Evolutionary conservation across 2,888 invertebrate species (phyloP).

Genomic region (Crossocerus cetratus): DNA sequence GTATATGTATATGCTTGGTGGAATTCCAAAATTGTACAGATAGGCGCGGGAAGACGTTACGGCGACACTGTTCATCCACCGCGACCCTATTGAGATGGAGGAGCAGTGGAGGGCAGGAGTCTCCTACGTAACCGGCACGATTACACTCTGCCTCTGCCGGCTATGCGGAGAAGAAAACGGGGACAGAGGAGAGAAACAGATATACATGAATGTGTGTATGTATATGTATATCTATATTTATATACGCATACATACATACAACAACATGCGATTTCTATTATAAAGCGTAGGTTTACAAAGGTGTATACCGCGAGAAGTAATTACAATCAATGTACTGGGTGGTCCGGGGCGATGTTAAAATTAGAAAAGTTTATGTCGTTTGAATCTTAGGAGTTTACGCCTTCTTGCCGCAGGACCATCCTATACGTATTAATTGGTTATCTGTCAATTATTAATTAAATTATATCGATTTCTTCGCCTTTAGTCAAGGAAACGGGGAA

Average conservation of each 20-base stretch:
- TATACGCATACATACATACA: constrained; percentile 46
- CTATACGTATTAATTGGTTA: constrained; percentile 73
- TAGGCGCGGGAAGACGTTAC: not conserved
- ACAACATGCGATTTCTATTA: constrained; percentile 55
- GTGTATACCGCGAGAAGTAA: constrained; percentile 67
- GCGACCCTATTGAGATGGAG: too few species aligned
- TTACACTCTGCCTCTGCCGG: constrained; percentile 7
- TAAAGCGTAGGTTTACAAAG: constrained; percentile 57
- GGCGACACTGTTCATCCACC: too few species aligned
- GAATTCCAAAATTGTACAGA: constrained; percentile 51
- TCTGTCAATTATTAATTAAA: constrained; percentile 75
- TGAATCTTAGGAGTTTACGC: constrained; percentile 69
- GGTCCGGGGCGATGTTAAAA: constrained; percentile 72
- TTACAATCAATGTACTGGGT: constrained; percentile 74
- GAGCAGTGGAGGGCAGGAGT: not conserved
- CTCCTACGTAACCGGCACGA: too few species aligned
- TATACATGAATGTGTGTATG: constrained; percentile 2
- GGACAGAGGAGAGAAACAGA: too few species aligned
- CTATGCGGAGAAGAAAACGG: constrained; percentile 10
- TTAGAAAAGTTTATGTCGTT: constrained; percentile 73
- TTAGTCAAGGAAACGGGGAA: constrained; percentile 51
- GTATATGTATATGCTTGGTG: constrained; percentile 55
- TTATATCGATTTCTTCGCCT: constrained; percentile 65
- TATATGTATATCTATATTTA: constrained; percentile 17
- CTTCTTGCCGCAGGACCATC: constrained; percentile 70